Evolutionary conservation across 37 sponge, comb jelly and placozoan species (phyloP).

Genomic region (Aplysina aerophoba): DNA sequence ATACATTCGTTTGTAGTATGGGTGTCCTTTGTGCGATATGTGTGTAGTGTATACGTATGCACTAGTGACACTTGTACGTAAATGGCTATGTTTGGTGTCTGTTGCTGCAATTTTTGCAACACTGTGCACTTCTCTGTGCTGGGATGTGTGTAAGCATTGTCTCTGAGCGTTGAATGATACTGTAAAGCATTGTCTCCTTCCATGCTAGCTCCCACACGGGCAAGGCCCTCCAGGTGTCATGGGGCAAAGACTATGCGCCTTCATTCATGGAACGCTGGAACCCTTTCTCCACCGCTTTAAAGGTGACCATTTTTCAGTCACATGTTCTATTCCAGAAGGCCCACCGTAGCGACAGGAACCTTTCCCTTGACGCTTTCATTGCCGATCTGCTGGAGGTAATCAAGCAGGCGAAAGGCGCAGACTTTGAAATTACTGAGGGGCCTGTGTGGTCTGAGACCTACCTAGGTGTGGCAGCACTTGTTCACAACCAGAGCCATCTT

Average conservation of each 20-base stretch:
- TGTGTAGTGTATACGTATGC: neutral
- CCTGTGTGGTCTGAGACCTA: slow-evolving; percentile 41
- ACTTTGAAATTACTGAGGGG: slow-evolving; percentile 37
- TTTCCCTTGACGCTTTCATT: slow-evolving; percentile 29
- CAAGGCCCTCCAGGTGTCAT: slow-evolving; percentile 56
- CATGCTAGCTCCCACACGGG: slow-evolving; percentile 41
- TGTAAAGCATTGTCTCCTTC: neutral
- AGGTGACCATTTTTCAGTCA: slow-evolving; percentile 57
- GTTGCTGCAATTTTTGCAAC: neutral
- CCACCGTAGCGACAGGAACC: slow-evolving; percentile 5
- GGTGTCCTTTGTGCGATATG: neutral
- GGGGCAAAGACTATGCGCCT: slow-evolving; percentile 49
- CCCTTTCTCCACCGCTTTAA: slow-evolving; percentile 50
- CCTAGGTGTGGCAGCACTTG: slow-evolving; percentile 50
- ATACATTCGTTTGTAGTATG: too few relatives aligned
- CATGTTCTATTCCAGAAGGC: slow-evolving; percentile 52
- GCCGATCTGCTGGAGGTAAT: slow-evolving; percentile 48
- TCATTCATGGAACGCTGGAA: slow-evolving; percentile 73
- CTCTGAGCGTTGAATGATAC: neutral
- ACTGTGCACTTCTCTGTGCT: neutral
- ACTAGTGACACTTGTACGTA: neutral
- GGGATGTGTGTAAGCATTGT: neutral
- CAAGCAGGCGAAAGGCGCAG: neutral
- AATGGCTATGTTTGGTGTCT: neutral
- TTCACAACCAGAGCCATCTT: slow-evolving; percentile 74